These are phyloP conservation scores for Zaprionus davidi DNA, from an alignment of 1,140 invertebrate species.

Conservation along the genomic window DNA sequence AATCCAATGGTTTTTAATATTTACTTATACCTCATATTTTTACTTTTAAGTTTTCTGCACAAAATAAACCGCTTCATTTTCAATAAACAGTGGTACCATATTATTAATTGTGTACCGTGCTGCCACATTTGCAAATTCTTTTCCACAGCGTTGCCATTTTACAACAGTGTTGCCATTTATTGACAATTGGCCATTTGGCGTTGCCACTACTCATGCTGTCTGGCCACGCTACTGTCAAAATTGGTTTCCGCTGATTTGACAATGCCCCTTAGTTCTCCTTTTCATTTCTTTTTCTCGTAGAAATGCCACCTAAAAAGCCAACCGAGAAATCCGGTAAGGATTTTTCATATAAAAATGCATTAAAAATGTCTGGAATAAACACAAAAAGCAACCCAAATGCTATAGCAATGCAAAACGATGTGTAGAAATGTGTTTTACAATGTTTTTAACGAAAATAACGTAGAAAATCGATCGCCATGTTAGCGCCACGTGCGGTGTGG, in stretches of 20 bases:
- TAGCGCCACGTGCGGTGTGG: constrained; percentile 70
- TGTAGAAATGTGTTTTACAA: constrained; percentile 22
- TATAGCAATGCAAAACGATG: constrained; percentile 12
- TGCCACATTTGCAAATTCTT: constrained; percentile 9
- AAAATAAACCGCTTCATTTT: constrained; percentile 15
- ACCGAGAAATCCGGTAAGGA: constrained; percentile 88
- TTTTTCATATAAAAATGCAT: constrained; percentile 71
- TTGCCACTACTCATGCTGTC: constrained; percentile 32
- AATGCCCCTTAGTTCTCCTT: constrained; percentile 77
- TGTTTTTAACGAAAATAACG: constrained; percentile 49
- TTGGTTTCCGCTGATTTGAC: constrained; percentile 77
- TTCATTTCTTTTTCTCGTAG: constrained; percentile 85
- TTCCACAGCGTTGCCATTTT: constrained; percentile 4
- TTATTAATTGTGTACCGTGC: neutral
- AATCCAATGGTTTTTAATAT: neutral
- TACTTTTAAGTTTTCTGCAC: neutral
- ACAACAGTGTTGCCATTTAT: neutral
- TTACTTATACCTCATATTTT: neutral
- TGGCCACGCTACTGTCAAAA: constrained; percentile 63
- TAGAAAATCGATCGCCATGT: constrained; percentile 25
- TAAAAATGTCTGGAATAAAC: constrained; percentile 48
- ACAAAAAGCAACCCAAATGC: constrained; percentile 47
- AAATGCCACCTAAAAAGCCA: constrained; percentile 89
- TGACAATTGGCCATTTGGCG: neutral
- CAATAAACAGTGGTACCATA: constrained; percentile 8